A percentile compares a stretch with the other conserved stretches of the same genome.
phyloP scores from a whole-genome alignment of 2,797 vertebrate species.

The Aeoliscus strigatus region DNA sequence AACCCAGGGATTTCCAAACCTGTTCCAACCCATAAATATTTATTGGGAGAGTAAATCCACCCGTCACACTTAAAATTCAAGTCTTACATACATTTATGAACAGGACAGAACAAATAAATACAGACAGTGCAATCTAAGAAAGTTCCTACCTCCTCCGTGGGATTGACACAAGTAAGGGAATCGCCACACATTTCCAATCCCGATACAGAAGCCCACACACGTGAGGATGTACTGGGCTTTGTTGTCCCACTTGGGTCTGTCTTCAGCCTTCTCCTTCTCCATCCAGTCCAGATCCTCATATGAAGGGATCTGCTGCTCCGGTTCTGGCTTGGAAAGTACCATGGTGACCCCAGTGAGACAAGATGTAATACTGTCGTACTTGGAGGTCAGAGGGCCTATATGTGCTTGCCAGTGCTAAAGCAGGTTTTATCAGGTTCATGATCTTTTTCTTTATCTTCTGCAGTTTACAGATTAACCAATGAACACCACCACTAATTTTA shows the following conservation, averaged over 20 bases:
- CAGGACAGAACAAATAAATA: too few relatives aligned
- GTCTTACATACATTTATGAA: too few relatives aligned
- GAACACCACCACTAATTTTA: too few relatives aligned
- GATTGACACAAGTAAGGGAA: conserved; percentile 90
- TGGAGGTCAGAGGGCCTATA: neutral
- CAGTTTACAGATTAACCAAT: conserved; percentile 23
- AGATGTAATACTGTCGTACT: neutral
- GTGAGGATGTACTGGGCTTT: conserved; percentile 87
- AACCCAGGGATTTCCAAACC: too few relatives aligned
- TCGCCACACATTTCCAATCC: conserved; percentile 87
- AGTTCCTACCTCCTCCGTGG: conserved; percentile 88
- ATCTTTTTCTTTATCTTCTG: conserved; percentile 27
- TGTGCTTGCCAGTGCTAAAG: conserved; percentile 1
- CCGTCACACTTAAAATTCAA: too few relatives aligned
- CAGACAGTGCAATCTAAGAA: too few relatives aligned
- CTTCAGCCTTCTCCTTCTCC: conserved; percentile 73
- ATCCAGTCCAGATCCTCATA: conserved; percentile 76
- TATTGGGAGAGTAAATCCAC: too few relatives aligned
- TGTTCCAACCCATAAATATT: too few relatives aligned
- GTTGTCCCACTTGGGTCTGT: conserved; percentile 91
- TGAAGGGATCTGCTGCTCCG: conserved; percentile 47
- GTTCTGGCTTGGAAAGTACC: conserved; percentile 47
- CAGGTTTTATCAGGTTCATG: too few relatives aligned
- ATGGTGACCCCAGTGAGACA: conserved; percentile 9
- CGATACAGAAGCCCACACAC: conserved; percentile 87